Base-by-base conservation (phyloP, 2,888 invertebrate species). In the Dynastes grantii region DNA sequence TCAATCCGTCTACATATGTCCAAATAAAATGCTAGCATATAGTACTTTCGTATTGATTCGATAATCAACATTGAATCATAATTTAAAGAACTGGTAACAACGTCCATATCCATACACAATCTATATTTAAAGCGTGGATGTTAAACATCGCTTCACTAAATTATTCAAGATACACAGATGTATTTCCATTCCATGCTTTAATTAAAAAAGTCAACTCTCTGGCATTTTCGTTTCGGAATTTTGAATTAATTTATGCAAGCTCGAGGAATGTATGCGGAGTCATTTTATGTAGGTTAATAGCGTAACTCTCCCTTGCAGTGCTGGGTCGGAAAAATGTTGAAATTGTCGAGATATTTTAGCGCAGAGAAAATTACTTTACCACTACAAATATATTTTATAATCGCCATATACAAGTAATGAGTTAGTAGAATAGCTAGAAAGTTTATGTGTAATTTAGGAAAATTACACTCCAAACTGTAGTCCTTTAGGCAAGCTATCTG, bases 241-340 rank as follows among this genome's bases (percentile, higher is more conserved):
- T 68, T n/a, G 16, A 37, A 40, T 65, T 49, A 68, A 68, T 68
- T 68, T 68, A 49, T 68, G 68, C 68, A 68, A 49, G 29, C 6
- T 51, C 8, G 29, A 11, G 29, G 40, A 68, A 51, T 68, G 49
- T 68, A 51, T 51, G 51, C 51, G 51, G 29, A 51, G 51, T 13
- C 29, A 53, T 29, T 51, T 51, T 51, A 68, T 68, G 51, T 68
- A 51, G 68, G 68, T 68, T 68, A 68, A 68, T 51, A 68, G 68
- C n/a, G 68, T 51, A 51, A 68, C 27, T 68, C 51, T 27, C 29
- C n/a, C 67, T 65, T 40, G 40, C 40, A 22, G 40, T 45, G n/a
- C 8, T 6, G 51, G 22, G 29, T 51, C 51, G 29, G 22, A 68
- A 51, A 51, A 65, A 65, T 65, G 65, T 16, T 4, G 40, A 40